A percentile compares a stretch with the other conserved stretches of the same genome.
These are phyloP conservation scores for Protomyctophum bolini DNA, from an alignment of 2,113 vertebrate genomes.

Conservation along the genomic window DNA sequence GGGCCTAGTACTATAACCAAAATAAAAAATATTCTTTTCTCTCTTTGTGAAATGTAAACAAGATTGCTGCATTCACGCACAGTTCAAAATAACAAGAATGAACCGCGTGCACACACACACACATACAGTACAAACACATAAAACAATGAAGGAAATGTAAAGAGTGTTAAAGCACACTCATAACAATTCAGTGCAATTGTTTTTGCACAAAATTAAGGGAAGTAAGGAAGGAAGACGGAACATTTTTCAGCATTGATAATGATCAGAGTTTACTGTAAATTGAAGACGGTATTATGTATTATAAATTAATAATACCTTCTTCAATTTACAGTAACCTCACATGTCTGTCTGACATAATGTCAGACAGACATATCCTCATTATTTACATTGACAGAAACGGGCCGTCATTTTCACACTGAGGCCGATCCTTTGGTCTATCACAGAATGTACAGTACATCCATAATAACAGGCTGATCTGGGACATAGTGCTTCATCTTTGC, in stretches of 20 bases:
- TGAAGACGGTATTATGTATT: background rate
- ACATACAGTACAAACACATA: slow-evolving; percentile 26
- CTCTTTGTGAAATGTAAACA: slow-evolving; percentile 71
- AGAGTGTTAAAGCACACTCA: slow-evolving; percentile 18
- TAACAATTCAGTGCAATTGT: slow-evolving; percentile 21
- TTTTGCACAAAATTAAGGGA: slow-evolving; percentile 3
- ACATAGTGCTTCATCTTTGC: no score
- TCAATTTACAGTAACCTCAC: no score
- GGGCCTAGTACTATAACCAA: background rate
- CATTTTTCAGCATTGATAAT: background rate
- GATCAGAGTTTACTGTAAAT: background rate
- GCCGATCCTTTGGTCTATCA: slow-evolving; percentile 40
- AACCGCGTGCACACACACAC: background rate
- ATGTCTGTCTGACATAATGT: no score
- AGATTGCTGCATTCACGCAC: slow-evolving; percentile 60
- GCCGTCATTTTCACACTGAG: slow-evolving; percentile 16
- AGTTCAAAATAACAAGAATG: slow-evolving; percentile 62
- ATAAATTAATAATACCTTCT: no score
- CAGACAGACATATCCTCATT: background rate
- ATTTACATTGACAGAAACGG: background rate
- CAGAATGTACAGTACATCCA: background rate
- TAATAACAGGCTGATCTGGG: background rate
- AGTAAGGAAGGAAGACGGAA: slow-evolving; percentile 25
- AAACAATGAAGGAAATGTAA: slow-evolving; percentile 21
- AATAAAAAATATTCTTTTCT: slow-evolving; percentile 41